phyloP scores from a whole-genome alignment of 2,797 vertebrate genomes.

The Anomalospiza imberbis region DNA sequence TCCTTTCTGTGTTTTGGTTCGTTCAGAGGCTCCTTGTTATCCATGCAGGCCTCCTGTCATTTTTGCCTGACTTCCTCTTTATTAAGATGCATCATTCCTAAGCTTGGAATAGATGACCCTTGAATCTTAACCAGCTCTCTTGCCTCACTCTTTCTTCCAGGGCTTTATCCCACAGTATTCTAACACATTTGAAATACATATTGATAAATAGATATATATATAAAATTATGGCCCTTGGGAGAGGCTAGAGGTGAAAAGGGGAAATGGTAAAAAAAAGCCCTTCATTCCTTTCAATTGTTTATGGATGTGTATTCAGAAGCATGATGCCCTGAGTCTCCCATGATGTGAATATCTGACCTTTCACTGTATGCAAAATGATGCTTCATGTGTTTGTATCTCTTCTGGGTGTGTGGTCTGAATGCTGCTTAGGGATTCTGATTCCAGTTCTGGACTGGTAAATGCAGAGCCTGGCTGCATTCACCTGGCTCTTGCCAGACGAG shows the following conservation, averaged over 20 bases:
- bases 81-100: background rate
- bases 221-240: background rate
- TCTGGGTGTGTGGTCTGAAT: background rate
- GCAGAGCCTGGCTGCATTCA: background rate
- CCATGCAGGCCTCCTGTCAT: background rate
- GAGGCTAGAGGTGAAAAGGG: background rate
- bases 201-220: background rate
- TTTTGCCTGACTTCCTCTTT: background rate
- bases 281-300: background rate
- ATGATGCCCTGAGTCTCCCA: background rate
- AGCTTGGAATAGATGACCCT: background rate
- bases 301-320: background rate
- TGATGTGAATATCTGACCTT: background rate
- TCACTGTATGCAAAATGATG: background rate
- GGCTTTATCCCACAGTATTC: background rate
- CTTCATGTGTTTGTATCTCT: background rate
- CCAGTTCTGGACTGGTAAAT: background rate
- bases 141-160: background rate
- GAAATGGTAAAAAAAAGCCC: background rate
- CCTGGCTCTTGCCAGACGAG: rapidly evolving
- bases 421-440: background rate
- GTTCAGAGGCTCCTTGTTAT: background rate
- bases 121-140: background rate
- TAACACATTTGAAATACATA: background rate
- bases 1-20: background rate